Conservation (phyloP, 2,113 vertebrate species). For the Mormyrus iriodes region DNA sequence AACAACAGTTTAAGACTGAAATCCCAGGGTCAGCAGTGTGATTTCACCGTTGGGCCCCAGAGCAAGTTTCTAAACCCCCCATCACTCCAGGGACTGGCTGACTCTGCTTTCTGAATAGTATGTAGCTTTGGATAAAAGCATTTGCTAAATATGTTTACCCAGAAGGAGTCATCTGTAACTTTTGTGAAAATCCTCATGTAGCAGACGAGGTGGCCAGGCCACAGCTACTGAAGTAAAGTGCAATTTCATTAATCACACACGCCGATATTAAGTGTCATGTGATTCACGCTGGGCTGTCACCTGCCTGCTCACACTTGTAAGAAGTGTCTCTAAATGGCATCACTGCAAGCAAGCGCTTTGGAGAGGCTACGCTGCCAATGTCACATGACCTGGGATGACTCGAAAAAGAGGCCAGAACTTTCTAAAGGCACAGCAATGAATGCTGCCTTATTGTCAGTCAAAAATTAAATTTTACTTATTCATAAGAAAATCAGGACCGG, state of each 20-base stretch:
- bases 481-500: neutral
- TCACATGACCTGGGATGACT: neutral
- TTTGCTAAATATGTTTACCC: neutral
- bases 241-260: neutral
- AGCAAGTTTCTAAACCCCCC: neutral
- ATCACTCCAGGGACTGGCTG: neutral
- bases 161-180: neutral
- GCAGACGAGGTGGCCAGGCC: neutral
- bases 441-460: neutral
- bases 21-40: neutral
- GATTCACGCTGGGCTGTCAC: no score
- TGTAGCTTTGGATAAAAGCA: neutral
- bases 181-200: neutral
- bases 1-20: neutral
- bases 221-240: neutral
- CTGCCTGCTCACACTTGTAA: no score
- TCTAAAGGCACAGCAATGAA: neutral
- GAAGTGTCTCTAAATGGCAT: no score
- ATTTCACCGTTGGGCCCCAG: neutral
- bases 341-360: neutral
- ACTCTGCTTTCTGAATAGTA: neutral
- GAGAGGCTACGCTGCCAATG: neutral
- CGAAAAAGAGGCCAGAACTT: neutral
- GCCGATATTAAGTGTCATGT: neutral
- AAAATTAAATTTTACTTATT: slow-evolving; percentile 20